Evolutionary conservation across 2,888 invertebrate species (phyloP).

Genomic region (Mimumesa dahlbomi): DNA sequence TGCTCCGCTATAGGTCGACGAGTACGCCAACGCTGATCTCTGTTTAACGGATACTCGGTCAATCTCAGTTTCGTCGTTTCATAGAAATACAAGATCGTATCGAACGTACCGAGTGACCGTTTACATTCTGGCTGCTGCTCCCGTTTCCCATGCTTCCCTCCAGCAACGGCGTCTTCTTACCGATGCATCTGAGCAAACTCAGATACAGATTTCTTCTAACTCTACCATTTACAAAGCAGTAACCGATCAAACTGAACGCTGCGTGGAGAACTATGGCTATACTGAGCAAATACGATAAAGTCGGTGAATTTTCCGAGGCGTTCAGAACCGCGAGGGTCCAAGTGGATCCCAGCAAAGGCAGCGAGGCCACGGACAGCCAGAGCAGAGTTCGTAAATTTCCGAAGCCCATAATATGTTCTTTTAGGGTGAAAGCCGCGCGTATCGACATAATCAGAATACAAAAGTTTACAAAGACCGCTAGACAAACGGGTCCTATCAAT

Average conservation of each 20-base stretch:
- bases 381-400: slow-evolving; percentile 87
- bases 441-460: slow-evolving; percentile 92
- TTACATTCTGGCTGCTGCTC: slow-evolving; percentile 89
- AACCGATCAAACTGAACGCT: slow-evolving; percentile 91
- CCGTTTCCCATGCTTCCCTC: slow-evolving; percentile 87
- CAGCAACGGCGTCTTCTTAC: slow-evolving; percentile 90
- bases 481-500: slow-evolving; percentile 93
- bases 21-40: slow-evolving; percentile 92
- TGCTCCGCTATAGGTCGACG: slow-evolving; percentile 89
- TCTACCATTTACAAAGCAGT: slow-evolving; percentile 92
- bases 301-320: slow-evolving; percentile 87
- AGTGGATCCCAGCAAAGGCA: slow-evolving; percentile 91
- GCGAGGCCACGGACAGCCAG: slow-evolving; percentile 92
- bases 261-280: slow-evolving; percentile 90
- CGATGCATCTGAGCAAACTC: slow-evolving; percentile 88
- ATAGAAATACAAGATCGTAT: too few relatives aligned
- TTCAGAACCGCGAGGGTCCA: slow-evolving; percentile 93
- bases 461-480: slow-evolving; percentile 89
- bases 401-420: slow-evolving; percentile 93
- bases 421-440: slow-evolving; percentile 93
- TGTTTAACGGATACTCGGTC: too few relatives aligned
- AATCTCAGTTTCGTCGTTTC: too few relatives aligned
- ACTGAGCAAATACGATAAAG: slow-evolving; percentile 89
- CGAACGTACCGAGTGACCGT: slow-evolving; percentile 82
- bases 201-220: slow-evolving; percentile 89